Conservation (phyloP, 2,113 vertebrate species). For the Elanus axillaris region DNA sequence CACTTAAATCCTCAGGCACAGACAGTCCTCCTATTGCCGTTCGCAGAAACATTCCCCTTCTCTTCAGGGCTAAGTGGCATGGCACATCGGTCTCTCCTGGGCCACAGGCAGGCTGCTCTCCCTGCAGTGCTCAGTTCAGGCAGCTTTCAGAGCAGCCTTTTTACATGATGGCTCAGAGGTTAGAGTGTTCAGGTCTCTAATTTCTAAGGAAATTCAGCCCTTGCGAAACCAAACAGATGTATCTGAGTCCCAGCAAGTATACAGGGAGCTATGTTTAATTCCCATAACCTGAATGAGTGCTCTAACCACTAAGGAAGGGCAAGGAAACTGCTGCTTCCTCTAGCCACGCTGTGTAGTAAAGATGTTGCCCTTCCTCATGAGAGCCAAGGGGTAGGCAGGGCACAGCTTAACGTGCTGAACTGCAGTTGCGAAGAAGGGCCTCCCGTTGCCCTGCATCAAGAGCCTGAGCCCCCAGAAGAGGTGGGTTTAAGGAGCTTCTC, state of each 20-base stretch:
- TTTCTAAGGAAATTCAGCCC: background rate
- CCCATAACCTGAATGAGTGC: conserved; percentile 8
- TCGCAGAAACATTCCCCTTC: background rate
- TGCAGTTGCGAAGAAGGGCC: background rate
- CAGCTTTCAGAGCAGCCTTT: background rate
- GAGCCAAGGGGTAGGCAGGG: background rate
- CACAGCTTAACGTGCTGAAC: background rate
- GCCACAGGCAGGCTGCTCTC: background rate
- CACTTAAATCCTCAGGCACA: background rate
- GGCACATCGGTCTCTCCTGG: background rate
- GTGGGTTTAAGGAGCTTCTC: background rate
- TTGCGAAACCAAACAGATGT: background rate
- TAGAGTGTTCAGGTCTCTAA: background rate
- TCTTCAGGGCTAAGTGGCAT: accelerated
- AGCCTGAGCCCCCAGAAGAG: background rate
- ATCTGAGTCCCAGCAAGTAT: background rate
- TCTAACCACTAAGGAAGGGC: background rate
- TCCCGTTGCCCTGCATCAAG: background rate
- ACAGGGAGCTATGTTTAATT: background rate
- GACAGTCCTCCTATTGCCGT: background rate
- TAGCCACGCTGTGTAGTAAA: background rate
- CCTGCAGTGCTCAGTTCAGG: background rate
- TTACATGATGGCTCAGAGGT: background rate
- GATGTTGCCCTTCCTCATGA: background rate
- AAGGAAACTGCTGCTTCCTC: conserved; percentile 45